Percentiles rank a stretch among this genome's conserved stretches.
Conservation (phyloP, 2,888 invertebrate species). For the Apoda limacodes region DNA sequence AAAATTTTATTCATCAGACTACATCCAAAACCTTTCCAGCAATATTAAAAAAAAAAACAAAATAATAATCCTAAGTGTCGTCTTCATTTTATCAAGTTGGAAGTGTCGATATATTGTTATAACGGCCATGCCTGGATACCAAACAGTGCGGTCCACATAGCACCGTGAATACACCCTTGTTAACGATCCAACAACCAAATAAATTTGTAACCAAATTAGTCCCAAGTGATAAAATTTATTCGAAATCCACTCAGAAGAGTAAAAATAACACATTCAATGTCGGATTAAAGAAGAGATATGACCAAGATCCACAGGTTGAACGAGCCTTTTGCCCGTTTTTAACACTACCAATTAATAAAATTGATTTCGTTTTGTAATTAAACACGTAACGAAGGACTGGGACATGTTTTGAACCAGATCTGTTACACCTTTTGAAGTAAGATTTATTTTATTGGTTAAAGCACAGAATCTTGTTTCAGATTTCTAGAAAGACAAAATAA, state of each 20-base stretch:
- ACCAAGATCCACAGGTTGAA: conserved; percentile 52
- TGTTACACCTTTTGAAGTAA: conserved; percentile 57
- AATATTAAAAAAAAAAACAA: conserved; percentile 39
- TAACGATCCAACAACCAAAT: conserved; percentile 67
- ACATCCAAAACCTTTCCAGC: conserved; percentile 26
- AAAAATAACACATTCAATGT: conserved; percentile 69
- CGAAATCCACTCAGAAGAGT: conserved; percentile 65
- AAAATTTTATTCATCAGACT: conserved; percentile 48
- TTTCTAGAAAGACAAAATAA: too few relatives aligned
- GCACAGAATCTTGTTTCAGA: too few relatives aligned
- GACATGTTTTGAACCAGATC: conserved; percentile 55
- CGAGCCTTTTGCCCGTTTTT: conserved; percentile 67
- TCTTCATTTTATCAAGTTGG: conserved; percentile 64
- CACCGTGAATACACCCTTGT: conserved; percentile 62
- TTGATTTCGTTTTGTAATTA: conserved; percentile 71
- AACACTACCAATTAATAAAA: conserved; percentile 71
- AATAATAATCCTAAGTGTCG: conserved; percentile 61
- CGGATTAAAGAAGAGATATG: conserved; percentile 68
- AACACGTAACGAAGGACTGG: conserved; percentile 54
- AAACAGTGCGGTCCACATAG: conserved; percentile 61
- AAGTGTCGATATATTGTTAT: conserved; percentile 65
- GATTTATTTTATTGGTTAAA: conserved; percentile 66
- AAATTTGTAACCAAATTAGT: conserved; percentile 71
- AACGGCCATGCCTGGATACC: conserved; percentile 55
- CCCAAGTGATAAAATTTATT: conserved; percentile 68